A percentile compares a stretch with the other conserved stretches of the same genome.
phyloP scores from a whole-genome alignment of 30 jellyfish, hydroid and myxozoan species.

The Aurelia aurita region DNA sequence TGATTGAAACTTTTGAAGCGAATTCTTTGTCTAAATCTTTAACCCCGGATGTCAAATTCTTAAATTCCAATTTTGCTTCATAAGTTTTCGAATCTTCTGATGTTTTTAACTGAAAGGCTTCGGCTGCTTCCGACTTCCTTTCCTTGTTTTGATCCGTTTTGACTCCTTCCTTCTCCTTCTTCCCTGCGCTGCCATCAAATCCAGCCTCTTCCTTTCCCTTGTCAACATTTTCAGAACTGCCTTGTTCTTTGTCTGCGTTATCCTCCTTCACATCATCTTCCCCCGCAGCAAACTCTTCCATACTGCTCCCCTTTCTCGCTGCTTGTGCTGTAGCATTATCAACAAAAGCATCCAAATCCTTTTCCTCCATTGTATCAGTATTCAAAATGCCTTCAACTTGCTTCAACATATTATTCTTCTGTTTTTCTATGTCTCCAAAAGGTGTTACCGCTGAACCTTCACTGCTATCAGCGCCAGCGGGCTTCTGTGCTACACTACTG shows the following conservation, averaged over 20 bases:
- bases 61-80: neutral
- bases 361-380: neutral
- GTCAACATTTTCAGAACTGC: neutral
- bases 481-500: no score
- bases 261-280: neutral
- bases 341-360: neutral
- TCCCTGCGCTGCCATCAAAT: neutral
- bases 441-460: no score
- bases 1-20: neutral
- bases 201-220: neutral
- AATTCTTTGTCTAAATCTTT: neutral
- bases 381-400: constrained; percentile 1
- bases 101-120: neutral
- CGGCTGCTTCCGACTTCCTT: neutral
- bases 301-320: neutral
- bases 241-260: neutral
- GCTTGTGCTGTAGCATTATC: neutral
- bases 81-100: neutral
- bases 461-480: no score
- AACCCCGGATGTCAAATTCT: neutral
- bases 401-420: neutral
- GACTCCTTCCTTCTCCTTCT: neutral
- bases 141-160: neutral
- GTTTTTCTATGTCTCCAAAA: neutral
- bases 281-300: neutral